Evolutionary conservation across 2,797 vertebrate species (phyloP).

Genomic region (Acanthopagrus latus): DNA sequence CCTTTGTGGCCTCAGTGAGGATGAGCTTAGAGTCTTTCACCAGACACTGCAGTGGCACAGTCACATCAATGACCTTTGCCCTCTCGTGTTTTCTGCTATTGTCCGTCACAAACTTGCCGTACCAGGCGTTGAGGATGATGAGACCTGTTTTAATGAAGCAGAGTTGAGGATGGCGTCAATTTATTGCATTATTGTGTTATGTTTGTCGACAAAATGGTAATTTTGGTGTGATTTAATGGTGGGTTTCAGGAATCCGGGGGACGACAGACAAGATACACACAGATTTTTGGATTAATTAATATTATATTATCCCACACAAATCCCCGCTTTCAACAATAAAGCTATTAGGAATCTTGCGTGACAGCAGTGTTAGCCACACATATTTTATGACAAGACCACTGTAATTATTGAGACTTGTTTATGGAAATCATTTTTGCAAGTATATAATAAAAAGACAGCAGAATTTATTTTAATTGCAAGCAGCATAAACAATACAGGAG

Average conservation of each 20-base stretch:
- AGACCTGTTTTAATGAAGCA: constrained; percentile 85
- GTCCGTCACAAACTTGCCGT: constrained; percentile 98
- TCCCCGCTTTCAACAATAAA: background rate
- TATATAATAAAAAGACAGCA: constrained; percentile 28
- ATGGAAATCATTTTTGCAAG: constrained; percentile 20
- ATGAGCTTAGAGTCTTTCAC: constrained; percentile 99
- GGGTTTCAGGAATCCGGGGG: background rate
- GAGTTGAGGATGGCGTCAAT: background rate
- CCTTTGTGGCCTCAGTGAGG: constrained; percentile 98
- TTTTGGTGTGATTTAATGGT: background rate
- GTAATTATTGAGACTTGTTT: constrained; percentile 20
- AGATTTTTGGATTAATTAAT: background rate
- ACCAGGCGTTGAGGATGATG: constrained; percentile 98
- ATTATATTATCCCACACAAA: background rate
- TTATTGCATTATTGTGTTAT: background rate
- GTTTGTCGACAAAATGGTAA: background rate
- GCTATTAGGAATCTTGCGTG: background rate
- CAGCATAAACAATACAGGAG: constrained; percentile 22
- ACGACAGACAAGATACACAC: background rate
- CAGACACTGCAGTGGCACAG: constrained; percentile 97
- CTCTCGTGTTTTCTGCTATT: constrained; percentile 93
- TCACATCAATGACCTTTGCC: constrained; percentile 97
- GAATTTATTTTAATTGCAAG: constrained; percentile 52
- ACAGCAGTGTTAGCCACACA: background rate
- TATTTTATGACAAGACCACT: constrained; percentile 8